These are phyloP conservation scores for Eugnorisma glareosa DNA, from an alignment of 2,888 invertebrate species.

Conservation along the genomic window DNA sequence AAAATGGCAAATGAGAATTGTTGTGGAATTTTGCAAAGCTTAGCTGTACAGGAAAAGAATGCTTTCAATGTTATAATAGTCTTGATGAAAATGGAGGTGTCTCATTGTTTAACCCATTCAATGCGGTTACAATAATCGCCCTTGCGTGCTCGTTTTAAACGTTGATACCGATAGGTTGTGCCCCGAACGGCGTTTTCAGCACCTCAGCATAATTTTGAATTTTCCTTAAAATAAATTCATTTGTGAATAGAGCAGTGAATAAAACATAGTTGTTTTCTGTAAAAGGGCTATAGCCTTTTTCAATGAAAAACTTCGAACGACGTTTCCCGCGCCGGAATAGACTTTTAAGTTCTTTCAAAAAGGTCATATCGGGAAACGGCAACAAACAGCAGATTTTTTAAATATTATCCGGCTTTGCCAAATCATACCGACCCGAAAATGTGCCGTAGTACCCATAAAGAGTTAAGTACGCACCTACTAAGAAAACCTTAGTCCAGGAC, in stretches of 20 bases:
- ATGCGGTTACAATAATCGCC: not conserved
- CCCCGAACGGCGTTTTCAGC: not conserved
- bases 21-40: not conserved
- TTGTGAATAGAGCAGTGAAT: too few relatives aligned
- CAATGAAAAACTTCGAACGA: not conserved
- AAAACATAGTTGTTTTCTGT: too few relatives aligned
- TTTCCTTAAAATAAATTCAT: too few relatives aligned
- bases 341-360: not conserved
- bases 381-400: not conserved
- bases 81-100: not conserved
- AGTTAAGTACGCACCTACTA: not conserved
- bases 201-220: too few relatives aligned
- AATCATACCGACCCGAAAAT: not conserved
- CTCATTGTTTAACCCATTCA: not conserved
- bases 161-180: not conserved
- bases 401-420: not conserved
- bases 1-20: conserved; percentile 11
- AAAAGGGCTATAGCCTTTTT: not conserved
- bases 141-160: not conserved
- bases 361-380: not conserved
- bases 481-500: not conserved
- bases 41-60: conserved; percentile 6
- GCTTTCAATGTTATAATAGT: not conserved
- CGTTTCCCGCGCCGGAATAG: not conserved
- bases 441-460: not conserved